phyloP scores from a whole-genome alignment of 2,113 vertebrate species.

The Leuciscus idus region DNA sequence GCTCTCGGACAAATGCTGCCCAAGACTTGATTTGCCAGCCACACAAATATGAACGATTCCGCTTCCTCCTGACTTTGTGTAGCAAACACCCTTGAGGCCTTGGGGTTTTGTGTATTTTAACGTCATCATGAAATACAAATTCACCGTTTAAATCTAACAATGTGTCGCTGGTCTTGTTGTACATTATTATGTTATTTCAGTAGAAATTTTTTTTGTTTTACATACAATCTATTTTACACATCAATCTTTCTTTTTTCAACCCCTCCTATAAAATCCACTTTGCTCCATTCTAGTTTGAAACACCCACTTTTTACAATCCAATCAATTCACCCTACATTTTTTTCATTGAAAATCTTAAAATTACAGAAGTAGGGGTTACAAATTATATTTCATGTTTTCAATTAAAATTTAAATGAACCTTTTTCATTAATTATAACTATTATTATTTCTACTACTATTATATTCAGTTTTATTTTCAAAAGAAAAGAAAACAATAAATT shows the following conservation, averaged over 20 bases:
- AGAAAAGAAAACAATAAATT: background rate
- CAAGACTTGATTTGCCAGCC: slow-evolving; percentile 25
- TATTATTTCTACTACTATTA: too few species aligned
- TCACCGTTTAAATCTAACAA: background rate
- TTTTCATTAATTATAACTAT: too few species aligned
- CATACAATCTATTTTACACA: too few species aligned
- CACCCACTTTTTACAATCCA: background rate
- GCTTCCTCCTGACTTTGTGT: slow-evolving; percentile 17
- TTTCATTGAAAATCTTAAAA: background rate
- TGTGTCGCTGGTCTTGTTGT: background rate
- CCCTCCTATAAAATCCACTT: background rate
- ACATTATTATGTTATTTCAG: background rate
- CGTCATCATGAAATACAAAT: background rate
- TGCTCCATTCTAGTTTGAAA: background rate
- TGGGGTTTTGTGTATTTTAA: background rate
- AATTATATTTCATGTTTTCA: background rate
- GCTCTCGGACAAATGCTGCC: slow-evolving; percentile 48
- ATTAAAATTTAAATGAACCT: too few species aligned
- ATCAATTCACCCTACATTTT: background rate
- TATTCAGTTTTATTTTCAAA: background rate
- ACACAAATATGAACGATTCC: slow-evolving; percentile 15
- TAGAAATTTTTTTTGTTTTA: background rate
- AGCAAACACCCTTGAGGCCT: slow-evolving; percentile 7
- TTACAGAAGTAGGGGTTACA: background rate
- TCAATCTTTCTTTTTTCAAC: too few species aligned